Percentiles rank a stretch among this genome's conserved stretches.
These are phyloP conservation scores for Conus ventricosus DNA, from an alignment of 1,140 invertebrate genomes.

Conservation along the genomic window DNA sequence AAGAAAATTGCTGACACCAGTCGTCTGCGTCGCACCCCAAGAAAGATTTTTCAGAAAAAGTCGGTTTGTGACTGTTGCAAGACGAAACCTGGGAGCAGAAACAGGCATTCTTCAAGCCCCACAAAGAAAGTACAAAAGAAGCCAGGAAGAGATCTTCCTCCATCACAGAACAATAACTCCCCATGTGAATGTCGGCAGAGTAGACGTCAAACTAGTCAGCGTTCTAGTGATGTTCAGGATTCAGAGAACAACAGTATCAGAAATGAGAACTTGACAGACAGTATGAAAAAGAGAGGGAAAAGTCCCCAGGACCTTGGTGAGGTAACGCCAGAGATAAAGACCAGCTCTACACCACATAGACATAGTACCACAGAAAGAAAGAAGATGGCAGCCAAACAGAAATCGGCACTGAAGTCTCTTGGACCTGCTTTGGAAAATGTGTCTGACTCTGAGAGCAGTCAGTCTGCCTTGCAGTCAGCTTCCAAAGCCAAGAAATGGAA, in stretches of 20 bases:
- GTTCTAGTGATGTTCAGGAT: not conserved
- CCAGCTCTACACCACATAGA: conserved; percentile 32
- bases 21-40: conserved; percentile 28
- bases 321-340: conserved; percentile 53
- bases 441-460: conserved; percentile 21
- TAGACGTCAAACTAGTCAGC: too few species aligned
- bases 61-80: conserved; percentile 10
- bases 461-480: not conserved
- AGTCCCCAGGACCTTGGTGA: conserved; percentile 40
- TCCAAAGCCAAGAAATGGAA: conserved; percentile 1
- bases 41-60: conserved; percentile 35
- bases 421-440: not conserved
- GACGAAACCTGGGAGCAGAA: not conserved
- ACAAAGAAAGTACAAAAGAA: not conserved
- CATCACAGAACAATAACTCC: conserved; percentile 1
- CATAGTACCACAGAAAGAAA: conserved; percentile 60
- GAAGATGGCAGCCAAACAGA: conserved; percentile 46
- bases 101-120: not conserved
- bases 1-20: conserved; percentile 42
- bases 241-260: not conserved
- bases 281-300: not conserved
- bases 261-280: not conserved
- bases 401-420: conserved; percentile 21
- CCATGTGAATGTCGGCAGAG: conserved; percentile 10
- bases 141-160: not conserved